Percentiles rank a stretch among this genome's conserved stretches.
These are phyloP conservation scores for Pteronura brasiliensis DNA, from an alignment of 2,113 vertebrate species.

Conservation along the genomic window DNA sequence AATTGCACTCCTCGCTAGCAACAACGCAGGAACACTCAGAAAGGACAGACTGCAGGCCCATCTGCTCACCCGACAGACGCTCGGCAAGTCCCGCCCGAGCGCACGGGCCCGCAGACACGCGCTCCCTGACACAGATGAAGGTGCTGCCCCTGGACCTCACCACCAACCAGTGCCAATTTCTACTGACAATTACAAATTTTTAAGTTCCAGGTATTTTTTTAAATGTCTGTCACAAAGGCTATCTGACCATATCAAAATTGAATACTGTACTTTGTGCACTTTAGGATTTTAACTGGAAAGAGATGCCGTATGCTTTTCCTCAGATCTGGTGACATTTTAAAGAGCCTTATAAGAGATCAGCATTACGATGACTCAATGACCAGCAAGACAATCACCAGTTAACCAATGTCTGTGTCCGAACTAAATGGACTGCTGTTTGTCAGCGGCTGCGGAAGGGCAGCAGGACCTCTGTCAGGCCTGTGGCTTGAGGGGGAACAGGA, in stretches of 20 bases:
- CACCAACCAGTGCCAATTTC: not conserved
- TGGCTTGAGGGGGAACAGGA: not conserved
- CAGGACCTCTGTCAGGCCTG: not conserved
- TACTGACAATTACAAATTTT: not conserved
- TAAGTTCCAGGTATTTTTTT: not conserved
- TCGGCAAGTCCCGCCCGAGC: fast-evolving
- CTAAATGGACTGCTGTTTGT: not conserved
- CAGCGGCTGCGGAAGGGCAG: no score
- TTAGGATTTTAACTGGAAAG: not conserved
- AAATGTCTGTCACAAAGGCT: not conserved
- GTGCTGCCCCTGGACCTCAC: not conserved
- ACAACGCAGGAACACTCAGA: no score
- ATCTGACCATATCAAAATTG: not conserved
- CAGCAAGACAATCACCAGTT: not conserved
- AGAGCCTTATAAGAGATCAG: not conserved
- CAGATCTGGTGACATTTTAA: not conserved
- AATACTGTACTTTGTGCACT: not conserved
- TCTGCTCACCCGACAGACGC: fast-evolving
- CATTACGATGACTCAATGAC: not conserved
- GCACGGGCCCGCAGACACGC: not conserved
- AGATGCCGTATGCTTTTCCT: not conserved
- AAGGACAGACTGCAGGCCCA: fast-evolving
- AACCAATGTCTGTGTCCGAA: not conserved
- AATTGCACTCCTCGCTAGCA: no score
- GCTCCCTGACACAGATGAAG: no score